Percentiles rank a stretch among this genome's conserved stretches.
These are phyloP conservation scores for Corapipo altera DNA, from an alignment of 2,113 vertebrate species.

Conservation along the genomic window DNA sequence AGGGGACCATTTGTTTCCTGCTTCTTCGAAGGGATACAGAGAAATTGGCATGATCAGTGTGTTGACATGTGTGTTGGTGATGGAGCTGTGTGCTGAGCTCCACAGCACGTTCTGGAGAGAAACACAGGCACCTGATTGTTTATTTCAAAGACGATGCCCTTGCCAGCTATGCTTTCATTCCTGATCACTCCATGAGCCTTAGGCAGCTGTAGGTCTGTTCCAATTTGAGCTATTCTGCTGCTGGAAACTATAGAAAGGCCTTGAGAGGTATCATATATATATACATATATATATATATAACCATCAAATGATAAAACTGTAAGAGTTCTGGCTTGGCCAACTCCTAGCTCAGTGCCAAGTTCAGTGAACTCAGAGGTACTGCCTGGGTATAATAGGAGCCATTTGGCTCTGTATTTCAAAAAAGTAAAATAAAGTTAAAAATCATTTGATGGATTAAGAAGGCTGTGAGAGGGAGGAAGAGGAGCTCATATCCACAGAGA, in stretches of 20 bases:
- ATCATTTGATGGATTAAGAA: no score
- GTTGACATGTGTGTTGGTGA: neutral
- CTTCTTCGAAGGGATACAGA: neutral
- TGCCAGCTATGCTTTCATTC: neutral
- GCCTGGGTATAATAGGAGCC: neutral
- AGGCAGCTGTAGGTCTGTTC: neutral
- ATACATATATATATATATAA: neutral
- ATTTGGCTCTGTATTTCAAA: neutral
- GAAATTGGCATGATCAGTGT: neutral
- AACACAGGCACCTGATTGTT: neutral
- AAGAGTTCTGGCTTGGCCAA: neutral
- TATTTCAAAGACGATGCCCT: neutral
- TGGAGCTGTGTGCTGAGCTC: neutral
- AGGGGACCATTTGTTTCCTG: constrained; percentile 14
- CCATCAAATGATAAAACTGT: neutral
- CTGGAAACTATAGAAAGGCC: neutral
- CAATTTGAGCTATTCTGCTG: neutral
- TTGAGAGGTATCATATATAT: neutral
- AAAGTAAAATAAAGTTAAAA: neutral
- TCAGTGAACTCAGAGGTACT: neutral
- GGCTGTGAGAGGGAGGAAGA: neutral
- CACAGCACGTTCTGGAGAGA: neutral
- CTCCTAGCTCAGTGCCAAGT: neutral
- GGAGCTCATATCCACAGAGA: constrained; percentile 22
- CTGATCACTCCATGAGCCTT: neutral